A percentile compares a stretch with the other conserved stretches of the same genome.
These are phyloP conservation scores for Betta splendens DNA, from an alignment of 2,797 vertebrate species.

Conservation along the genomic window DNA sequence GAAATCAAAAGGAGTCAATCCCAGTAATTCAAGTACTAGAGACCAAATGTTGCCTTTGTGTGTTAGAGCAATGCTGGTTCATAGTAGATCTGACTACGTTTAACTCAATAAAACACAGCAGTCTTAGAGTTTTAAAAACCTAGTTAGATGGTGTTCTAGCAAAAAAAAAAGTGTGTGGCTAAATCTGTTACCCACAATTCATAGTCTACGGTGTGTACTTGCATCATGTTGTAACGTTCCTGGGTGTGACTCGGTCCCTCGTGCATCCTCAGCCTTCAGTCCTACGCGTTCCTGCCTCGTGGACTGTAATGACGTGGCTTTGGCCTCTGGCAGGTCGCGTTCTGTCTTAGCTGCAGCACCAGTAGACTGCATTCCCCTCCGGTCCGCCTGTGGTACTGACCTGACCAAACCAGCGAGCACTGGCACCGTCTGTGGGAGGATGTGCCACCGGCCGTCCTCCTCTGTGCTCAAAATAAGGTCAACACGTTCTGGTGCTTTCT, in stretches of 20 bases:
- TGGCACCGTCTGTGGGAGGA: too few species aligned
- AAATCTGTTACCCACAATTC: conserved; percentile 51
- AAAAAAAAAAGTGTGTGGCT: conserved; percentile 30
- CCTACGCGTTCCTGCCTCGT: conserved; percentile 33
- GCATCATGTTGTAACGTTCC: conserved; percentile 27
- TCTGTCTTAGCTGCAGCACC: conserved; percentile 46
- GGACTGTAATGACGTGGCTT: conserved; percentile 33
- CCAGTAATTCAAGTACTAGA: conserved; percentile 24
- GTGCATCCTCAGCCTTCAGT: conserved; percentile 46
- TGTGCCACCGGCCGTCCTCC: conserved; percentile 34
- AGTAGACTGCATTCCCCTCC: conserved; percentile 59
- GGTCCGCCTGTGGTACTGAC: conserved; percentile 51
- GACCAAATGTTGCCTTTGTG: conserved; percentile 70
- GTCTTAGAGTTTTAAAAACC: conserved; percentile 56
- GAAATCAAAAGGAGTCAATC: conserved; percentile 22
- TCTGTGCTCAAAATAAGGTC: conserved; percentile 31
- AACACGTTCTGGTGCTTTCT: conserved; percentile 50
- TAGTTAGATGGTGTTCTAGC: conserved; percentile 8
- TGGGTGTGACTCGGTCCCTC: conserved; percentile 31
- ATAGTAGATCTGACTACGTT: conserved; percentile 31
- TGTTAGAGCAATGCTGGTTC: conserved; percentile 22
- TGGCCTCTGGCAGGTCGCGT: conserved; percentile 32
- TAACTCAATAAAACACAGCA: conserved; percentile 38
- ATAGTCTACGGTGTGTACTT: conserved; percentile 38
- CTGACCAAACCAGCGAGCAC: conserved; percentile 55